These are phyloP conservation scores for cat (Felis catus) DNA, from an alignment of 2,113 vertebrate species.

Conservation along the genomic window DNA sequence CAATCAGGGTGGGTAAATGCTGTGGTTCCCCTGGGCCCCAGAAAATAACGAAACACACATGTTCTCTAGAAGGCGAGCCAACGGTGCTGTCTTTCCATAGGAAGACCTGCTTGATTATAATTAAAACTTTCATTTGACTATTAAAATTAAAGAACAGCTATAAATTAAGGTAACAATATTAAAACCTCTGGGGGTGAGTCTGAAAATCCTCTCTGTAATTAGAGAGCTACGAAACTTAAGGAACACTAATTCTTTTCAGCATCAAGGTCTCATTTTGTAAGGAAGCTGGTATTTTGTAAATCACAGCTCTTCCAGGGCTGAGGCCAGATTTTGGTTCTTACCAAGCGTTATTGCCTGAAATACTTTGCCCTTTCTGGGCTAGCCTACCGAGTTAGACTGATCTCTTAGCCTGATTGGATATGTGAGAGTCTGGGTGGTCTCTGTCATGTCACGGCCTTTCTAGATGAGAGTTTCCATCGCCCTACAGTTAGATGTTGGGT, in stretches of 20 bases:
- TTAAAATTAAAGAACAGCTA: slow-evolving; percentile 65
- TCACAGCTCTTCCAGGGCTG: background rate
- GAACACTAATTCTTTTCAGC: slow-evolving; percentile 27
- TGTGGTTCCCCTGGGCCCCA: background rate
- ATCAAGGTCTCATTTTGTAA: slow-evolving; percentile 38
- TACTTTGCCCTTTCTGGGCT: background rate
- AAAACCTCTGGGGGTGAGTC: slow-evolving; percentile 49
- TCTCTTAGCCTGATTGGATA: background rate
- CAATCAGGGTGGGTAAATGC: background rate
- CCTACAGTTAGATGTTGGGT: background rate
- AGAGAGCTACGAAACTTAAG: slow-evolving; percentile 41
- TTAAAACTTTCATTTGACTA: slow-evolving; percentile 74
- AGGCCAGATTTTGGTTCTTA: slow-evolving; percentile 29
- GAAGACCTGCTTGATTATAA: slow-evolving; percentile 63
- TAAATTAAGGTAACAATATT: slow-evolving; percentile 64
- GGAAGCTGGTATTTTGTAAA: slow-evolving; percentile 58
- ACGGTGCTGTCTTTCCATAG: background rate
- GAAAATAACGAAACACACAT: slow-evolving; percentile 43
- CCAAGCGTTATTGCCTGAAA: background rate
- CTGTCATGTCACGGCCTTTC: background rate
- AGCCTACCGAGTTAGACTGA: background rate
- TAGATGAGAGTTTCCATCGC: background rate
- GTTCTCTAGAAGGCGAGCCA: background rate
- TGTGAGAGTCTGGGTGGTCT: slow-evolving; percentile 27
- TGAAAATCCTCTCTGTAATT: slow-evolving; percentile 68